Evolutionary conservation across 2,113 vertebrate genomes (phyloP), one percentile per base, ranked within the genome.

Genomic region (Callipepla californica): DNA sequence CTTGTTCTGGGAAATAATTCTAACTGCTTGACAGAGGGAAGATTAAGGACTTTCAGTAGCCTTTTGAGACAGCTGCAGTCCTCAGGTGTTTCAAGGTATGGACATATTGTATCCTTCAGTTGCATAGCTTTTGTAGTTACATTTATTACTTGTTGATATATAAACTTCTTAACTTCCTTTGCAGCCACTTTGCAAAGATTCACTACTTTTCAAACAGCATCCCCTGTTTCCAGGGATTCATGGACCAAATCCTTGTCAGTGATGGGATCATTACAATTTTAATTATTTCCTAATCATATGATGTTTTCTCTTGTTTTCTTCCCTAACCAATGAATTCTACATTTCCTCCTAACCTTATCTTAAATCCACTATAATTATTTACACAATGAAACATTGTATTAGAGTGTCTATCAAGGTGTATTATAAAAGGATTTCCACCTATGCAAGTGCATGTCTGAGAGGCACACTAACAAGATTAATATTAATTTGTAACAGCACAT

Each of bases 241-340:
- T 61, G 47, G 72, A 50, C 67, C 87, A 94, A 92, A 72, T 51
- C 17, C 32, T 89, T 80, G 32, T 59, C 70, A 85, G 50, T 63
- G 11, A 47, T 36, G 80, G 13, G 55, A 67, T 92, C 63, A 82
- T 92, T 91, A 91, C 25, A 89, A 78, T 91, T 85, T 83, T 93
- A 87, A 91, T 95, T 89, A 80, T 93, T 92, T 94, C 70, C 59
- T 91, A 87, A 83, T 85, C 89, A 7, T 47, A 34, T 82, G 36
- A 69, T 82, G 69, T 74, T 95, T 92, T 26, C 2, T 85, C 19
- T 85, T 23, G 20, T 72, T 69, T 89, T 80, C 69, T 40, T 5
- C 32, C 12, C 47, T 74, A 76, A 76, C 8, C 69, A 38, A 92
- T 40, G 47, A 73, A 47, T 85, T 91, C 89, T 72, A 80, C 13